Evolutionary conservation across 1,140 invertebrate species (phyloP).

Genomic region (Dendrolimus punctatus): DNA sequence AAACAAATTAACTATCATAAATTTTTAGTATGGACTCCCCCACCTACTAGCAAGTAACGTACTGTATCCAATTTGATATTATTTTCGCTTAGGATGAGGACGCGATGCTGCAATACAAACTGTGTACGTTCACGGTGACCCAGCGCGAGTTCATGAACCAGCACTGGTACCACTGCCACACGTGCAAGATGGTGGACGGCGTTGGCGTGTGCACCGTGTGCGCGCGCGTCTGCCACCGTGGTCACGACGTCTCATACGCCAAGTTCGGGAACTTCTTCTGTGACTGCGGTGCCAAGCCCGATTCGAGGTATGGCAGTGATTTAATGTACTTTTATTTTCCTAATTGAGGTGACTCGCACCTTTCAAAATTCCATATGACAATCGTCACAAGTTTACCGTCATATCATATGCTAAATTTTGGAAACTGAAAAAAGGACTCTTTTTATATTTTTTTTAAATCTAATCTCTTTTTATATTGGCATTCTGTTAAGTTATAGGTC

Average conservation of each 20-base stretch:
- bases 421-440: no score
- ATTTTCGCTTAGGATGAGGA: constrained; percentile 85
- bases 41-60: no score
- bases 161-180: constrained; percentile 98
- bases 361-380: no score
- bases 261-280: constrained; percentile 99
- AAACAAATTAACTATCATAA: no score
- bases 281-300: constrained; percentile 97
- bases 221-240: constrained; percentile 96
- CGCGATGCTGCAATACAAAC: constrained; percentile 88
- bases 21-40: no score
- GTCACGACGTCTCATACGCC: constrained; percentile 97
- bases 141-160: constrained; percentile 99
- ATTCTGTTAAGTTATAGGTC: no score
- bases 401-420: no score
- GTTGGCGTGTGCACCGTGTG: constrained; percentile 98
- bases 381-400: no score
- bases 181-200: constrained; percentile 98
- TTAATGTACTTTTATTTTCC: constrained; percentile 4
- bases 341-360: background rate
- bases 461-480: no score
- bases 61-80: background rate
- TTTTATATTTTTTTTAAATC: no score
- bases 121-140: constrained; percentile 97
- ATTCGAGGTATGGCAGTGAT: constrained; percentile 65